Evolutionary conservation across 2,888 invertebrate genomes (phyloP).

Genomic region (Cryptocephalus primarius): DNA sequence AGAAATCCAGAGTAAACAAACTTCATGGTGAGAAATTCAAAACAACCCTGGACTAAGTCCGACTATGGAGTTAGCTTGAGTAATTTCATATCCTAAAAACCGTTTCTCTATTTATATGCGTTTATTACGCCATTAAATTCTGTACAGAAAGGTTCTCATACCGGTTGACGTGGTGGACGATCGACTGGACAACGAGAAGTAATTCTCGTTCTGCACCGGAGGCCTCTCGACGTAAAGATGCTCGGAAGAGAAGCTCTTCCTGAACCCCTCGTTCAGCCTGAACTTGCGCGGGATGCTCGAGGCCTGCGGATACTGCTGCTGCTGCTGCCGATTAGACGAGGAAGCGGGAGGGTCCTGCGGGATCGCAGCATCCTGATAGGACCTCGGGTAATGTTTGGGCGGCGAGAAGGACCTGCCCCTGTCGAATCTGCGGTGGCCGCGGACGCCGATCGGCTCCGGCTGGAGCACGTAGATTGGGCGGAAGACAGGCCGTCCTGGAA

Average conservation of each 20-base stretch:
- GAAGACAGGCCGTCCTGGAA: slow-evolving; percentile 14
- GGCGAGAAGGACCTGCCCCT: slow-evolving; percentile 34
- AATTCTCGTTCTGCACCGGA: slow-evolving; percentile 16
- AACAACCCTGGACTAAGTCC: too few species aligned
- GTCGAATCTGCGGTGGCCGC: slow-evolving; percentile 19
- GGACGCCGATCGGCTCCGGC: slow-evolving; percentile 15
- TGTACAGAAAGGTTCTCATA: slow-evolving; percentile 1
- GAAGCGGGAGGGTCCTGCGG: neutral
- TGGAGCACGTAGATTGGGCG: slow-evolving; percentile 33
- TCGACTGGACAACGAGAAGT: slow-evolving; percentile 22
- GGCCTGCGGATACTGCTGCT: slow-evolving; percentile 1
- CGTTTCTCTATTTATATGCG: too few species aligned
- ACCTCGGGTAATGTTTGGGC: slow-evolving; percentile 15
- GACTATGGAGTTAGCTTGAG: too few species aligned
- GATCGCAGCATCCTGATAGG: neutral
- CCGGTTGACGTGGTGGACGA: slow-evolving; percentile 28
- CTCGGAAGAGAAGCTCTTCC: slow-evolving; percentile 34
- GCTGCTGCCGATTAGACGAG: neutral
- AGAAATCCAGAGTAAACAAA: too few species aligned
- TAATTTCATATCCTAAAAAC: too few species aligned
- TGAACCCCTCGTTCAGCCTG: slow-evolving; percentile 18
- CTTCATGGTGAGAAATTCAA: too few species aligned
- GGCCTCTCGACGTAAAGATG: slow-evolving; percentile 21
- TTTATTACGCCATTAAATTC: too few species aligned
- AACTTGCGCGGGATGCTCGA: neutral